Conservation (phyloP, 2,113 vertebrate species). For the Cranoglanis bouderius region DNA sequence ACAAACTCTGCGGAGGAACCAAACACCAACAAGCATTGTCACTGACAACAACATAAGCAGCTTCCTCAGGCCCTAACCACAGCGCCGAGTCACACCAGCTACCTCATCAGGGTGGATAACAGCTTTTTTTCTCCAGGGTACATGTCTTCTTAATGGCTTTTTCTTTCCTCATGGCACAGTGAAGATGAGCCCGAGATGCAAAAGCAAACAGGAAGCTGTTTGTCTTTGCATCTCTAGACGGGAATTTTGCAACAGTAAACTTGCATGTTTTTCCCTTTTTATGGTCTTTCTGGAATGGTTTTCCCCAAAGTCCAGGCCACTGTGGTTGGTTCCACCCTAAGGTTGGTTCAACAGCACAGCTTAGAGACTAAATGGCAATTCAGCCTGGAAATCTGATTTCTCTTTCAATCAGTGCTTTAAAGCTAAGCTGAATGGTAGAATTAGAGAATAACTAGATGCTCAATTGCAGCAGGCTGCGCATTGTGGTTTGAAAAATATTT, state of each 20-base stretch:
- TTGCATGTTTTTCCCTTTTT: not conserved
- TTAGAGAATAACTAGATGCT: not conserved
- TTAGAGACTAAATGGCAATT: not conserved
- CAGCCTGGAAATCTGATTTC: slow-evolving; percentile 17
- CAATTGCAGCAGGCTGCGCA: not conserved
- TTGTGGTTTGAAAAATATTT: not conserved
- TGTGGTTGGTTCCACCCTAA: not conserved
- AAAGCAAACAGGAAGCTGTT: slow-evolving; percentile 29
- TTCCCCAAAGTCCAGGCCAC: not conserved
- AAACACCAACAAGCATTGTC: slow-evolving; percentile 7
- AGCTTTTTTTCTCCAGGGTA: slow-evolving; percentile 16
- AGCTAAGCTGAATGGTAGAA: not conserved
- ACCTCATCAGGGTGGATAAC: slow-evolving; percentile 26
- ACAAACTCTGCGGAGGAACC: slow-evolving; percentile 31
- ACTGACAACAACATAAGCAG: slow-evolving; percentile 4
- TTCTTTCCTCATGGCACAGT: slow-evolving; percentile 31
- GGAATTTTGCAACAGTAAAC: slow-evolving; percentile 37
- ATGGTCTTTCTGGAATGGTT: slow-evolving; percentile 16
- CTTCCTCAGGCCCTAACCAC: slow-evolving; percentile 27
- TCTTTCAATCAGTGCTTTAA: slow-evolving; percentile 3
- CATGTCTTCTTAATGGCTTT: slow-evolving; percentile 47
- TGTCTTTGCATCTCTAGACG: not conserved
- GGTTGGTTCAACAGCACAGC: not conserved
- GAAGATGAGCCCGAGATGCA: slow-evolving; percentile 29
- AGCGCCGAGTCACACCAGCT: slow-evolving; percentile 4